Evolutionary conservation across 2,113 vertebrate genomes (phyloP).

Genomic region (Xerus inauris): DNA sequence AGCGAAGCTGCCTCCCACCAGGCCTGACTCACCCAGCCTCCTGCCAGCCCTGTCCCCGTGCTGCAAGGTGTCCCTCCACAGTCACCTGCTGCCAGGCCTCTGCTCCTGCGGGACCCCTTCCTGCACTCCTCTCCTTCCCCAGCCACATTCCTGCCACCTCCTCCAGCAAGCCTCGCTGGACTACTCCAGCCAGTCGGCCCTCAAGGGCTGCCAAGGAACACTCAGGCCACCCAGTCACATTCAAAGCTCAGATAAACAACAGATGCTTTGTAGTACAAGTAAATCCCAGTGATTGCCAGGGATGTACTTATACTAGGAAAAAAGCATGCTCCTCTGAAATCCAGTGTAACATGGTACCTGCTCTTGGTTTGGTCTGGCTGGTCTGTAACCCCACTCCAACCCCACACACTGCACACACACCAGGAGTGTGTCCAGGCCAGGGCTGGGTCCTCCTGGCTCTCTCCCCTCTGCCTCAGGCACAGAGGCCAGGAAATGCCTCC

Average conservation of each 20-base stretch:
- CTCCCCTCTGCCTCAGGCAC: neutral
- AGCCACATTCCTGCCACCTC: slow-evolving; percentile 13
- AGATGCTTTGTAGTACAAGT: neutral
- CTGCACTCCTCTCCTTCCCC: neutral
- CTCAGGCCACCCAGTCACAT: neutral
- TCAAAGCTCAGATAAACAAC: neutral
- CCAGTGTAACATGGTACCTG: neutral
- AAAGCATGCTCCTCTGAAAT: neutral
- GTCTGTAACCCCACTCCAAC: neutral
- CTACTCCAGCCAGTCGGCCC: slow-evolving; percentile 12
- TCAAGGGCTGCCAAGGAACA: neutral
- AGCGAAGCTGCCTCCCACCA: neutral
- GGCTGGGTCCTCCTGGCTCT: neutral
- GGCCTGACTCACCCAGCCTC: neutral
- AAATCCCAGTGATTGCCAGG: neutral
- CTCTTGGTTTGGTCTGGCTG: neutral
- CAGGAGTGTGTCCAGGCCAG: neutral
- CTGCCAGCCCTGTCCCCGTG: too few species aligned
- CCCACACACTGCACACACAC: neutral
- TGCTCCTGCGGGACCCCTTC: neutral
- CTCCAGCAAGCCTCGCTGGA: neutral
- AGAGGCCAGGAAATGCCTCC: neutral
- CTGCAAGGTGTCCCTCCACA: neutral
- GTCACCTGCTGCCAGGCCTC: neutral
- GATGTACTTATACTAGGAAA: neutral